Base-by-base conservation (phyloP, 2,888 invertebrate species). In the Pyrrhia umbra region DNA sequence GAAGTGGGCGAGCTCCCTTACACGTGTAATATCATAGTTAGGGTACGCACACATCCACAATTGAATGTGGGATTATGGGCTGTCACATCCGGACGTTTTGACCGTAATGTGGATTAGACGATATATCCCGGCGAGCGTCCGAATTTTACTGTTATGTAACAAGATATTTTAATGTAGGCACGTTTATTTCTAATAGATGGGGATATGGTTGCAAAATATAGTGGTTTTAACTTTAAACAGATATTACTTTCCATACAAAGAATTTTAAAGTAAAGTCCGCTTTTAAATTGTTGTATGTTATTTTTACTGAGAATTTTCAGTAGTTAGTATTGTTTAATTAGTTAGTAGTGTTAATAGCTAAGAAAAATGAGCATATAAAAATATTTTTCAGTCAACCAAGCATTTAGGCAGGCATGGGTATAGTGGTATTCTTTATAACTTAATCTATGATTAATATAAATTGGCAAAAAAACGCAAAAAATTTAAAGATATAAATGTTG, bases 31-130 rank as follows among this genome's bases (percentile, higher is more conserved):
- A 72, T 58, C 30, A 20, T 30, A 57, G 47, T 4, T n/a, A 6
- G 57, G 66, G 66, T 43, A 60, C 52, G 51, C 71, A 47, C 63
- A 75, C 72, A 56, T 72, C 60, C 69, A 69, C 70, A 70, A 70
- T 75, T 72, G 68, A 77, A 78, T 50, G 67, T 43, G 69, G 85
- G 82, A 86, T 88, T 88, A 88, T 80, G 80, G 79, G 50, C 77
- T 82, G 88, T 86, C 88, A 85, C 81, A 83, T 80, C 66, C 75
- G 82, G 75, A 80, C 81, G 74, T 74, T 83, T 82, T 81, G 82
- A 83, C 82, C 80, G 76, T 84, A 80, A 82, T 80, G 76, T 76
- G 85, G 86, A 85, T 88, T 84, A 85, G 68, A 75, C 75, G 72
- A 80, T 60, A 60, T 66, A 77, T 58, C 45, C 60, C 72, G 47